Conservation (phyloP, 2,113 vertebrate species). For the Bothrops jararaca region DNA sequence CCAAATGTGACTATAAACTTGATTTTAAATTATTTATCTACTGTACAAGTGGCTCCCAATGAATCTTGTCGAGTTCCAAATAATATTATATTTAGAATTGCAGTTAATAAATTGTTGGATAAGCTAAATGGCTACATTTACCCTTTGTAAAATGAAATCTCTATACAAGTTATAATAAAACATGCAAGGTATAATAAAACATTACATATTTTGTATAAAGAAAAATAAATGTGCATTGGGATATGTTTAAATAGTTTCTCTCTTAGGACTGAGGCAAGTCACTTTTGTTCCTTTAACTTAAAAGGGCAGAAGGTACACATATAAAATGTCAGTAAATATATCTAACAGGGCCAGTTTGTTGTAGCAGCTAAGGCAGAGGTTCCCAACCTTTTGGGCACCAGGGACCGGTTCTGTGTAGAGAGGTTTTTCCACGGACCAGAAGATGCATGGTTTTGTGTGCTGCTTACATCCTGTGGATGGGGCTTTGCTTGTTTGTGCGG, state of each 20-base stretch:
- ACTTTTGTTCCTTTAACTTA: slow-evolving; percentile 10
- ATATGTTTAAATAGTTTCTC: not conserved
- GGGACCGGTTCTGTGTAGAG: too few relatives aligned
- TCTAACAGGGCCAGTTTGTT: not conserved
- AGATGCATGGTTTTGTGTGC: too few relatives aligned
- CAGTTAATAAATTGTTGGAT: not conserved
- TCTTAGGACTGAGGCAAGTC: not conserved
- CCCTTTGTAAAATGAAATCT: not conserved
- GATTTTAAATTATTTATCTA: not conserved
- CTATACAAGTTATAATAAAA: not conserved
- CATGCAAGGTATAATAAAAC: not conserved
- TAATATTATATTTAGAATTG: slow-evolving; percentile 1
- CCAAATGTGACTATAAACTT: not conserved
- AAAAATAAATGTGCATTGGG: not conserved
- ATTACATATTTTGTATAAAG: slow-evolving; percentile 7
- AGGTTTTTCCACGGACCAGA: too few relatives aligned
- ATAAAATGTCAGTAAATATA: slow-evolving; percentile 3
- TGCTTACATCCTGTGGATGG: too few relatives aligned
- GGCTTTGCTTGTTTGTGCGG: too few relatives aligned
- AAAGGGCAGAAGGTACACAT: not conserved
- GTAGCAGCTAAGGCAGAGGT: not conserved
- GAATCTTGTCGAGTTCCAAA: not conserved
- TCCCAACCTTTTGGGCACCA: too few relatives aligned
- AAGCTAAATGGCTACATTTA: not conserved
- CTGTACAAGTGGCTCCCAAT: not conserved